Conservation (phyloP, 2,888 invertebrate species). For the Cyrtodaria siliqua region DNA sequence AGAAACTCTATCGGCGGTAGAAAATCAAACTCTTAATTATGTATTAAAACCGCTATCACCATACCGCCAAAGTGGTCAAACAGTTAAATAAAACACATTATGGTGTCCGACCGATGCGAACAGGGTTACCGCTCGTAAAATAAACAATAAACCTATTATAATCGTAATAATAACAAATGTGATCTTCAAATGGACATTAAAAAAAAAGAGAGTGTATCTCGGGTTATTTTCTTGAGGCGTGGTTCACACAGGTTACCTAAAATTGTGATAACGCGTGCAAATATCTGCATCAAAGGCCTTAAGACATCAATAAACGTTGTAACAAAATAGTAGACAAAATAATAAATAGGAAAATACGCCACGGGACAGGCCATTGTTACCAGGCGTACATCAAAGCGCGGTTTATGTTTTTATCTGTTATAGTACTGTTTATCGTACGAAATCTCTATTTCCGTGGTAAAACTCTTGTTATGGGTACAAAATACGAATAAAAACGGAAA, state of each 20-base stretch:
- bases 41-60: no score
- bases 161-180: no score
- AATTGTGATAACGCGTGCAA: constrained; percentile 7
- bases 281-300: constrained; percentile 2
- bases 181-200: no score
- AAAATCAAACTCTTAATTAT: no score
- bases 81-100: constrained; percentile 23
- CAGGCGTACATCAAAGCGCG: not conserved
- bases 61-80: constrained; percentile 22
- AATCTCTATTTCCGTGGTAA: constrained; percentile 28
- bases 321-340: constrained; percentile 7
- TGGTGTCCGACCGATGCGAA: no score
- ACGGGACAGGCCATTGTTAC: constrained; percentile 26
- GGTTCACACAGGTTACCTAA: not conserved
- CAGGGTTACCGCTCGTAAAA: constrained; percentile 22
- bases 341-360: constrained; percentile 18
- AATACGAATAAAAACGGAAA: constrained; percentile 20
- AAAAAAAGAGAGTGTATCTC: no score
- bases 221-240: no score
- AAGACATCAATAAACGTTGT: constrained; percentile 18
- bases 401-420: constrained; percentile 36
- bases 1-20: no score
- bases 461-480: constrained; percentile 15
- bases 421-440: constrained; percentile 26
- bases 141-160: not conserved